Conservation (phyloP, 2,888 invertebrate genomes). For the Metopia argyrocephala region DNA sequence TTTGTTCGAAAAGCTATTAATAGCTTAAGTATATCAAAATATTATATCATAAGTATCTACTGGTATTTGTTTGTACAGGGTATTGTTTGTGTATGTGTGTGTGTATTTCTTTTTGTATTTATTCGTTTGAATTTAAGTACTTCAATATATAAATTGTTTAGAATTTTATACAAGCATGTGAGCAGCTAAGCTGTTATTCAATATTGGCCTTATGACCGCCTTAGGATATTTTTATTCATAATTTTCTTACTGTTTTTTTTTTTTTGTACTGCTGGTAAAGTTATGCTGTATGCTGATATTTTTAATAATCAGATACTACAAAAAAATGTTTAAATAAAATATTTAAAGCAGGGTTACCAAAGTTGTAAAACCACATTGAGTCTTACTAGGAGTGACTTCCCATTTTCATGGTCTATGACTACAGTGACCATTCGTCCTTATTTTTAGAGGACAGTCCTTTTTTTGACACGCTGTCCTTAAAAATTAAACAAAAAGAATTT, state of each 20-base stretch:
- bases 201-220: constrained; percentile 64
- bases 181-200: constrained; percentile 54
- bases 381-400: neutral
- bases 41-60: neutral
- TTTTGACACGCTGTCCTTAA: no score
- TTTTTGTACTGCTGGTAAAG: neutral
- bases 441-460: no score
- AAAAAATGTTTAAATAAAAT: constrained; percentile 44
- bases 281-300: constrained; percentile 56
- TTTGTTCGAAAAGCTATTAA: constrained; percentile 60
- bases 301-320: constrained; percentile 44
- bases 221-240: constrained; percentile 56
- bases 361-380: neutral
- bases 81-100: neutral
- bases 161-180: constrained; percentile 4
- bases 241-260: neutral
- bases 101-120: neutral
- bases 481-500: no score
- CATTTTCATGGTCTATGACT: no score
- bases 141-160: neutral
- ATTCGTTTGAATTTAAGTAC: neutral
- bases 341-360: constrained; percentile 41
- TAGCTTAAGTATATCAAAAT: constrained; percentile 60
- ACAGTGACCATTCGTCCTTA: no score
- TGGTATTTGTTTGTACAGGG: neutral